Percentiles rank a stretch among this genome's conserved stretches.
Conservation (phyloP, 2,888 invertebrate genomes). For the Cephus pulcher region DNA sequence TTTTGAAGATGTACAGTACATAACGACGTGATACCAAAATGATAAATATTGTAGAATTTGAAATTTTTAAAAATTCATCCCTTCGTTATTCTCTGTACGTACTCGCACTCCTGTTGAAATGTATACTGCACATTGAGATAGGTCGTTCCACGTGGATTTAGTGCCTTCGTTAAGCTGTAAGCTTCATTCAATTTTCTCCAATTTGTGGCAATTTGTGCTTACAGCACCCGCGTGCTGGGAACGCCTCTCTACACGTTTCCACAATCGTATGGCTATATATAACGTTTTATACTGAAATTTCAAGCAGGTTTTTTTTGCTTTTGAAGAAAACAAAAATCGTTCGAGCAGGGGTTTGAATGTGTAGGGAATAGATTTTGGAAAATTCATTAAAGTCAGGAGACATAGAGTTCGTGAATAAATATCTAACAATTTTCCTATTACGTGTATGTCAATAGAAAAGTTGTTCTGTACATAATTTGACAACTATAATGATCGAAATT, state of each 20-base stretch:
- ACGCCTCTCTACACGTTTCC: neutral
- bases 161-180: slow-evolving; percentile 62
- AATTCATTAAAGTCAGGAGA: neutral
- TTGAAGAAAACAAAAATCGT: neutral
- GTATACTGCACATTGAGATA: slow-evolving; percentile 55
- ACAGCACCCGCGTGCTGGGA: slow-evolving; percentile 41
- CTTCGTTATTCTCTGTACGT: neutral
- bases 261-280: neutral
- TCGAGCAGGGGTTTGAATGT: neutral
- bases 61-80: neutral
- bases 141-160: slow-evolving; percentile 61
- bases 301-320: neutral
- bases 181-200: slow-evolving; percentile 66
- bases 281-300: neutral
- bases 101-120: slow-evolving; percentile 44
- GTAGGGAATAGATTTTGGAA: neutral
- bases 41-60: neutral
- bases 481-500: neutral
- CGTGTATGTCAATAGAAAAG: neutral
- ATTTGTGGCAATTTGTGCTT: slow-evolving; percentile 64
- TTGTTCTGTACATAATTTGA: neutral
- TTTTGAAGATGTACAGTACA: no score
- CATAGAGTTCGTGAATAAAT: neutral
- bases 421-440: neutral
- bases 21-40: neutral